Evolutionary conservation across 2,888 invertebrate genomes (phyloP).

Genomic region (Exephanes ischioxanthus): DNA sequence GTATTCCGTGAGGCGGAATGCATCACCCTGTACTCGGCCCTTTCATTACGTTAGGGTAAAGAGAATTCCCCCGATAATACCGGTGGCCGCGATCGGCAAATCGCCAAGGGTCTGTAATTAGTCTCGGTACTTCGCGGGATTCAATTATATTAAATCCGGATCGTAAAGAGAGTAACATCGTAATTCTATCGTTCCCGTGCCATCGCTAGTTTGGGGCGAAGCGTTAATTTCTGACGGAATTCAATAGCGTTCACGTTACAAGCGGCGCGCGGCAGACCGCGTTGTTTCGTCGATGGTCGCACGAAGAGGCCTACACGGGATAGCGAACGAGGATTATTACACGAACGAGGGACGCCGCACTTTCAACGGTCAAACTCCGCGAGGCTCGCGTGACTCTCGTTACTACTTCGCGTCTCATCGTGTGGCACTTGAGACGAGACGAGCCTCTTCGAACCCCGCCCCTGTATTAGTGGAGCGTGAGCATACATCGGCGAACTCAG

Average conservation of each 20-base stretch:
- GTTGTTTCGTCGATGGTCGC: constrained; percentile 41
- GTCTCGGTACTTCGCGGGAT: constrained; percentile 47
- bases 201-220: constrained; percentile 32
- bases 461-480: constrained; percentile 25
- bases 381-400: constrained; percentile 61
- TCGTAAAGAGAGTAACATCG: constrained; percentile 53
- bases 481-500: too few species aligned
- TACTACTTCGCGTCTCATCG: constrained; percentile 57
- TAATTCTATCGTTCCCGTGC: constrained; percentile 50
- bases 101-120: constrained; percentile 56
- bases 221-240: constrained; percentile 64
- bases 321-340: constrained; percentile 7
- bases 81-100: constrained; percentile 8
- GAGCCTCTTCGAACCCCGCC: constrained; percentile 53
- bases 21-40: constrained; percentile 27
- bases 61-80: constrained; percentile 39
- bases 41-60: constrained; percentile 46
- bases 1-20: neutral
- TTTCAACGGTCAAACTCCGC: constrained; percentile 55
- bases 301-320: constrained; percentile 25
- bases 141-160: constrained; percentile 54
- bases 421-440: constrained; percentile 60
- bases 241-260: constrained; percentile 62
- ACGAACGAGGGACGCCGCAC: constrained; percentile 7
- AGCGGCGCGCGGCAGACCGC: neutral